Conservation (phyloP, 2,888 invertebrate genomes). For the Horisme vitalbata region DNA sequence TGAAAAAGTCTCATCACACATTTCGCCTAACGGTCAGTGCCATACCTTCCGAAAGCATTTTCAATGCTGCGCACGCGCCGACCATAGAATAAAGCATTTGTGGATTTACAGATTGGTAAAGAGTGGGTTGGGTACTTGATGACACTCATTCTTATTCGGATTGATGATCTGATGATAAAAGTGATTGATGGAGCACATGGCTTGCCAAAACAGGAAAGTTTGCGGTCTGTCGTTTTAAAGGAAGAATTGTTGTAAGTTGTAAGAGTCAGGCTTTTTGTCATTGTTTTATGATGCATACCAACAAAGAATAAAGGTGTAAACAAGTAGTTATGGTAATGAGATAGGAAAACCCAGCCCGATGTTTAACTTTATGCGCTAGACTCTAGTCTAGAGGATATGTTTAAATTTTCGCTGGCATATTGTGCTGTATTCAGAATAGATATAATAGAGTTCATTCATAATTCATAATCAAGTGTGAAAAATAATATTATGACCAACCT, state of each 20-base stretch:
- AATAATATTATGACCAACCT: too few species aligned
- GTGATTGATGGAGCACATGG: constrained; percentile 17
- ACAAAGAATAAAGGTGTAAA: not conserved
- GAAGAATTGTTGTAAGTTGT: not conserved
- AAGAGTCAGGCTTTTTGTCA: not conserved
- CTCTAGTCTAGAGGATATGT: too few species aligned
- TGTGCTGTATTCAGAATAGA: too few species aligned
- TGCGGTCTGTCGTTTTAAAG: constrained; percentile 10
- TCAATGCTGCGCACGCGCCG: constrained; percentile 16
- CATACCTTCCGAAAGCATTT: constrained; percentile 11
- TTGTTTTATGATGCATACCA: not conserved
- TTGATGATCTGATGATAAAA: constrained; percentile 15
- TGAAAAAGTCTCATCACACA: constrained; percentile 1
- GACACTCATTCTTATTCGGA: constrained; percentile 16
- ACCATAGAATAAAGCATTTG: constrained; percentile 6
- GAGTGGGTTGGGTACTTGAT: not conserved
- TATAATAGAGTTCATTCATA: too few species aligned
- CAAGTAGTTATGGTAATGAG: constrained; percentile 2
- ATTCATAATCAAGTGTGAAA: too few species aligned
- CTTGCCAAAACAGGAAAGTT: constrained; percentile 13
- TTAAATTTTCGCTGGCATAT: too few species aligned
- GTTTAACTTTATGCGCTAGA: not conserved
- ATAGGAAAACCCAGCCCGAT: constrained; percentile 1
- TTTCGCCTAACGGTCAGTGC: constrained; percentile 19
- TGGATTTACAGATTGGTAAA: constrained; percentile 3